These are phyloP conservation scores for Agrotis segetum DNA, from an alignment of 2,888 invertebrate species.

Conservation along the genomic window DNA sequence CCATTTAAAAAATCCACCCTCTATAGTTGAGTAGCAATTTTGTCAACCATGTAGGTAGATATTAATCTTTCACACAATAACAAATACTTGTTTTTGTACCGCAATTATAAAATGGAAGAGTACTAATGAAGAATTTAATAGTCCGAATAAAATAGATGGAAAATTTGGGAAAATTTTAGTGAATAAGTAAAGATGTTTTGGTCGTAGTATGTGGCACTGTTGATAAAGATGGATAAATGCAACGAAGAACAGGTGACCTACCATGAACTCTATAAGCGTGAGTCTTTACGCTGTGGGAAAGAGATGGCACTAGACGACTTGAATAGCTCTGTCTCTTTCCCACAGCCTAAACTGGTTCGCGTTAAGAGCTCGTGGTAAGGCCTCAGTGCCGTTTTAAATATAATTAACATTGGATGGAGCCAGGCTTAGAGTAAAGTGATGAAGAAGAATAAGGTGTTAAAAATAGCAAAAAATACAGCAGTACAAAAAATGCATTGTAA, in stretches of 20 bases:
- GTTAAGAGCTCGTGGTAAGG: no score
- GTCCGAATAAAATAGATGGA: not conserved
- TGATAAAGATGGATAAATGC: not conserved
- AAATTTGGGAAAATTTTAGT: not conserved
- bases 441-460: not conserved
- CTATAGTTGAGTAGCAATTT: not conserved
- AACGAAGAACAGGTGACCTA: constrained; percentile 1
- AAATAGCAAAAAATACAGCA: constrained; percentile 25
- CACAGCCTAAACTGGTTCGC: no score
- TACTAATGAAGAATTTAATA: constrained; percentile 19
- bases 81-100: constrained; percentile 47
- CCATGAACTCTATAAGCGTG: no score
- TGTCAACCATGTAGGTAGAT: constrained; percentile 22
- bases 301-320: no score
- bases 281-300: no score
- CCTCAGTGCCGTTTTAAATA: constrained; percentile 16
- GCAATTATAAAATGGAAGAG: constrained; percentile 44
- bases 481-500: not conserved
- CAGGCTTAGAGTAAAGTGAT: not conserved
- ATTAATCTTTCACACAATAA: constrained; percentile 49
- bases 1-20: no score
- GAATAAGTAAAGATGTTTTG: constrained; percentile 8
- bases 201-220: constrained; percentile 40
- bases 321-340: no score
- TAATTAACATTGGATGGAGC: constrained; percentile 4